These are phyloP conservation scores for Hemiscyllium ocellatum DNA, from an alignment of 2,113 vertebrate genomes.

Conservation along the genomic window DNA sequence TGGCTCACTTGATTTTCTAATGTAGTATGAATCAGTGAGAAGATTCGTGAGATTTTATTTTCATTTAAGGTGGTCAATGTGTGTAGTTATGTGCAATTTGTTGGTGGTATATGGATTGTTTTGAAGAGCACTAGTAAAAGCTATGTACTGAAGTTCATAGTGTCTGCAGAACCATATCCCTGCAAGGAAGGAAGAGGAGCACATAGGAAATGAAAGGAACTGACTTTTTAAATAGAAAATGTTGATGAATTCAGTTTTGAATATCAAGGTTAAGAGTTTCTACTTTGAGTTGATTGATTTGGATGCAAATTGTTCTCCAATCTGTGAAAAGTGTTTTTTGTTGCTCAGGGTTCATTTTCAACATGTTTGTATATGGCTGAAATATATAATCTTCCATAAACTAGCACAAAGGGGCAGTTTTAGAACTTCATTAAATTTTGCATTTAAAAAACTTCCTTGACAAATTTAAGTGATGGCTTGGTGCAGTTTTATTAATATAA, in stretches of 20 bases:
- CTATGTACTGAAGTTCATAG: neutral
- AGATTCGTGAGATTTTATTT: neutral
- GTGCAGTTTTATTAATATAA: neutral
- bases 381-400: neutral
- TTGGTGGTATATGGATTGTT: neutral
- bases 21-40: neutral
- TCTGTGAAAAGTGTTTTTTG: neutral
- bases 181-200: neutral
- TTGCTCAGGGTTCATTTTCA: neutral
- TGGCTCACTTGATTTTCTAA: neutral
- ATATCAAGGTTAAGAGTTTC: neutral
- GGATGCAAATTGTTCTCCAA: neutral
- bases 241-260: neutral
- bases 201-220: neutral
- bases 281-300: neutral
- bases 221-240: neutral
- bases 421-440: neutral
- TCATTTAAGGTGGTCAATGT: neutral
- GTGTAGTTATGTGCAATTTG: neutral
- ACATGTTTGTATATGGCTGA: neutral
- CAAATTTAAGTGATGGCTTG: neutral
- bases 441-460: neutral
- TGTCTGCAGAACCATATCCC: neutral
- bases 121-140: neutral
- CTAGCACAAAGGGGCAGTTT: neutral